Percentiles rank a stretch among this genome's conserved stretches.
Conservation (phyloP, 1,140 invertebrate species). For the Drosophila orena region DNA sequence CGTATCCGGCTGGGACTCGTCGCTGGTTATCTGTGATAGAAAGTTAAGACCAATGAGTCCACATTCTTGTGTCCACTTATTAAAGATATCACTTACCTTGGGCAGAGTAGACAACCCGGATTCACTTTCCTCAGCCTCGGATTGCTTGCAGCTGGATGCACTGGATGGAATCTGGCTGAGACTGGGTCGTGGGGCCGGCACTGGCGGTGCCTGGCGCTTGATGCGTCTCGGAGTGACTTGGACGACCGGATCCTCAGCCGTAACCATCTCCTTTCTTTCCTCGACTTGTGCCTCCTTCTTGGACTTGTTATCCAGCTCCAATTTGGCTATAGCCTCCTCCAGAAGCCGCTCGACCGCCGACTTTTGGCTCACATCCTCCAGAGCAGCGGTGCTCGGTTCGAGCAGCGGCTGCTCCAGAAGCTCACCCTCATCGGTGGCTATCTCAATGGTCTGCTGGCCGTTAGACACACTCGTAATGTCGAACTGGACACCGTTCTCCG, state of each 20-base stretch:
- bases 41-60: neutral
- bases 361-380: conserved; percentile 53
- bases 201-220: conserved; percentile 60
- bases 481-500: conserved; percentile 71
- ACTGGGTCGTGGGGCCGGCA: conserved; percentile 61
- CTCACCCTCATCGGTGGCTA: conserved; percentile 23
- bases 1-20: conserved; percentile 74
- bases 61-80: neutral
- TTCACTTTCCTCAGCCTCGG: conserved; percentile 74
- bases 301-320: conserved; percentile 54
- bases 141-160: conserved; percentile 67
- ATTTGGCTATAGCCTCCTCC: conserved; percentile 77
- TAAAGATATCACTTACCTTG: conserved; percentile 56
- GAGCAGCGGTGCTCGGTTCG: conserved; percentile 10
- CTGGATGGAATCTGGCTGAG: conserved; percentile 26
- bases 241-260: conserved; percentile 8
- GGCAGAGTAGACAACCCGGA: conserved; percentile 72
- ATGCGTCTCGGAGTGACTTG: conserved; percentile 39
- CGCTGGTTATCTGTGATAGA: conserved; percentile 62
- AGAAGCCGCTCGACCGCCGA: conserved; percentile 68
- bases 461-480: conserved; percentile 61
- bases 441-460: conserved; percentile 62
- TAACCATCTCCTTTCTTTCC: conserved; percentile 55
- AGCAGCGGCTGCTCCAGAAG: conserved; percentile 17
- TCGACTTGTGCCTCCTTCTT: conserved; percentile 48